phyloP scores from a whole-genome alignment of 2,797 vertebrate species.

The Pterois miles region DNA sequence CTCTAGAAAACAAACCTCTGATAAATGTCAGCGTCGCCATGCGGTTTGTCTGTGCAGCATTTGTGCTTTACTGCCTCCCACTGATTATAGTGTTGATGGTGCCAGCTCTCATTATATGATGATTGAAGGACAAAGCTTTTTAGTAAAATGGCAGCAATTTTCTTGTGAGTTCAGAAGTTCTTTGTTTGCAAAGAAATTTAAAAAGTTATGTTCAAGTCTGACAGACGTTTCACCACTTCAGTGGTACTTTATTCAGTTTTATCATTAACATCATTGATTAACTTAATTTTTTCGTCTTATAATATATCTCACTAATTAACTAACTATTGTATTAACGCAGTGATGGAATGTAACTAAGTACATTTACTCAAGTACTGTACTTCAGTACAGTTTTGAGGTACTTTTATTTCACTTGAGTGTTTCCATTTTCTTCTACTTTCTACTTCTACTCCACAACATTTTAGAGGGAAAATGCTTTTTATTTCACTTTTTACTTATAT shows the following conservation, averaged over 20 bases:
- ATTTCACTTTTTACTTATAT: background rate
- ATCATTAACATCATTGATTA: background rate
- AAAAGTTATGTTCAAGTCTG: background rate
- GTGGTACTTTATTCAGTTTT: background rate
- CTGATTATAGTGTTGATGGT: background rate
- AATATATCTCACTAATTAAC: background rate
- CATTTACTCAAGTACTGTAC: background rate
- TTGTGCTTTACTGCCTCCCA: slow-evolving; percentile 36
- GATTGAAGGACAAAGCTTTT: background rate
- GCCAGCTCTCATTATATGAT: background rate
- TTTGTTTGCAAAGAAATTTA: background rate
- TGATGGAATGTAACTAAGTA: background rate
- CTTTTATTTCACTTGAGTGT: background rate
- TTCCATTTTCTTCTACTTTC: background rate
- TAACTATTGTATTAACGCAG: background rate
- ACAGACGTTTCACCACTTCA: background rate
- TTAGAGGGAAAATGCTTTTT: background rate
- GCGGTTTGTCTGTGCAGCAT: background rate
- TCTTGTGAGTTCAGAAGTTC: background rate
- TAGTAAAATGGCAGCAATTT: background rate
- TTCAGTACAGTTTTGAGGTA: background rate
- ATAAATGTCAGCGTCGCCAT: background rate
- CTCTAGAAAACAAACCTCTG: background rate
- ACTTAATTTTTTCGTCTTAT: background rate
- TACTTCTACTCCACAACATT: background rate